Evolutionary conservation across 2,113 vertebrate species (phyloP), one percentile per base, ranked within the genome.

Genomic region (Lamprologus speciosus): DNA sequence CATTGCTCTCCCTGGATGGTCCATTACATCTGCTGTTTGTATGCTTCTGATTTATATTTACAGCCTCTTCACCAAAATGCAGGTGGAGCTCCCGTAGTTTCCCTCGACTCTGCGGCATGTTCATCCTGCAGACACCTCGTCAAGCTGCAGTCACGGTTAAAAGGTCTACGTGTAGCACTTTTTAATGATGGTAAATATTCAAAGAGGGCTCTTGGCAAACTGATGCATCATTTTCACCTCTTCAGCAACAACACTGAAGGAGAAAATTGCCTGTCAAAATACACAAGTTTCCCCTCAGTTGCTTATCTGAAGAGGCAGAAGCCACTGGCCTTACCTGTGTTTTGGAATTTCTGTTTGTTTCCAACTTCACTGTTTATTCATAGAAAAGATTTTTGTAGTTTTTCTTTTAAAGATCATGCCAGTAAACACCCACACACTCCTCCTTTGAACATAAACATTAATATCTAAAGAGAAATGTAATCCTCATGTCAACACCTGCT

Each of bases 201-300:
- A 81, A 16, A 73, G 51, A 91, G 33, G 42, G 81, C 53, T 78
- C 60, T 86, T 68, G 26, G 83, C 26, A 47, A 73, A 58, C 17
- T 3, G 35, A 68, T 26, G 68, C 83, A 51, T 84, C 33, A 37
- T 83, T 88, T 63, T 85, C 80, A 83, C 40, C 70, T 83, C 60
- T 81, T 81, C 28, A 54, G 6, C 60, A 13, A 13, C 35, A 58
- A 35, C 58, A 82, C 35, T 63, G 23, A 54, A 33, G 60, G 53
- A 83, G 60, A 86, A 85, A 84, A 83, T 57, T 86, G 54, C 45
- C 40, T 87, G 65, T 85, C 37, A 58, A 90, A 85, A 85, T 55
- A 81, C 35, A 51, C 86, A 81, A 37, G 31, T 86, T 84, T 83
- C 45, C 21, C 70, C 35, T 75, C 65, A 16, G 23, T 19, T 84